Conservation (phyloP, 2,888 invertebrate genomes). For the Therioaphis trifolii region DNA sequence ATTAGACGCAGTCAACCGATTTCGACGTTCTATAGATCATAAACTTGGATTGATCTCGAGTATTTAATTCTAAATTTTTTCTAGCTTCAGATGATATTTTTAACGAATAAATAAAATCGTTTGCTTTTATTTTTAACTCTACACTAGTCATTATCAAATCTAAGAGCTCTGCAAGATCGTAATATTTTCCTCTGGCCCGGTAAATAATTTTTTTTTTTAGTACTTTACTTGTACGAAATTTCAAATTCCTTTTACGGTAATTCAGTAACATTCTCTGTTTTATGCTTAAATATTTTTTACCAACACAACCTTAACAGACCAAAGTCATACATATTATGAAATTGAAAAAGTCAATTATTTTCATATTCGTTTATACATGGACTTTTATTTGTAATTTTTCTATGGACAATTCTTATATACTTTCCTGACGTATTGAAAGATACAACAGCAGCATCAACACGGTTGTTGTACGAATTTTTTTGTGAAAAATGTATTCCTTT, state of each 20-base stretch:
- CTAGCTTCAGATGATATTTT: not conserved
- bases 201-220: not conserved
- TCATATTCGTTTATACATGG: no score
- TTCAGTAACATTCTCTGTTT: no score
- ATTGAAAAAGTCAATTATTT: no score
- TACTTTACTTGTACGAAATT: not conserved
- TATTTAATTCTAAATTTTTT: not conserved
- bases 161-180: slow-evolving; percentile 7
- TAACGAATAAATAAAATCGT: not conserved
- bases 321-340: no score
- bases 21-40: slow-evolving; percentile 10
- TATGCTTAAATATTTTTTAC: no score
- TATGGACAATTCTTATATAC: not conserved
- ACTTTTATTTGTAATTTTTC: no score
- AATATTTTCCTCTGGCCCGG: slow-evolving; percentile 7
- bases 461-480: slow-evolving; percentile 40
- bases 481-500: slow-evolving; percentile 23
- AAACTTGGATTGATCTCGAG: slow-evolving; percentile 1
- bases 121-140: not conserved
- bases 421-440: not conserved
- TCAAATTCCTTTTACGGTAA: not conserved
- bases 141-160: not conserved
- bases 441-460: slow-evolving; percentile 49
- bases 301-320: no score
- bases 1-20: slow-evolving; percentile 18